Evolutionary conservation across 2,113 vertebrate genomes (phyloP), one percentile per base, ranked within the genome.

Genomic region (Gavialis gangeticus): DNA sequence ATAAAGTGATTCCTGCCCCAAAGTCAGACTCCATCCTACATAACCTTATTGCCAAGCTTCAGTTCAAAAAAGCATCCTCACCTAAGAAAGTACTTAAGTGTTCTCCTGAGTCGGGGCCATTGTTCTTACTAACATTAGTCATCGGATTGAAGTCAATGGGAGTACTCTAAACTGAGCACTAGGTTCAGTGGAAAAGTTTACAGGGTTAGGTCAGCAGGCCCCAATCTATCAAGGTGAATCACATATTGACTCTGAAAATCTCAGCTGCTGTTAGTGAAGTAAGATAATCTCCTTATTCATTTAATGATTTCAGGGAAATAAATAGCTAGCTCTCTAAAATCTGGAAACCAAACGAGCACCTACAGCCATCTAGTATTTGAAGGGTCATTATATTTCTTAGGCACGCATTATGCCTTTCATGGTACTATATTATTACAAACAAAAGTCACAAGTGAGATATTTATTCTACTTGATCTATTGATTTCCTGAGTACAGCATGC

Each of bases 401-500:
- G 56, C 56, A 71, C 5, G 12, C 62, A 46, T 17, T 37, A 0
- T 58, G 76, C 80, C 21, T 94, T 90, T 63, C 80, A 25, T 21
- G 5, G 25, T 25, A 66, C 67, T 55, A 22, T 58, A 30, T 22
- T 84, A 30, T 79, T 58, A 84, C 88, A 84, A 91, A 83, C 17
- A 69, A 64, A 73, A 91, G 84, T 82, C 77, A 84, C 25, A 63
- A 62, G 75, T 18, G 57, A 4, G 6, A 77, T 76, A 79, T n/a
- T 91, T 76, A 66, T 84, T 91, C 75, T 66, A 67, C 83, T 73
- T 86, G 5, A 93, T 94, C 87, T 96, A 96, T 88, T 46, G 28
- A 97, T 96, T 92, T 92, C 22, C 56, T 87, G 59, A 69, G 87
- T 66, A 84, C 28, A 88, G 85, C 85, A 94, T 64, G 91, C 81